Percentiles rank a stretch among this genome's conserved stretches.
These are phyloP conservation scores for Alcedo quadribrachys DNA, from an alignment of 2,797 vertebrate genomes.

Conservation along the genomic window DNA sequence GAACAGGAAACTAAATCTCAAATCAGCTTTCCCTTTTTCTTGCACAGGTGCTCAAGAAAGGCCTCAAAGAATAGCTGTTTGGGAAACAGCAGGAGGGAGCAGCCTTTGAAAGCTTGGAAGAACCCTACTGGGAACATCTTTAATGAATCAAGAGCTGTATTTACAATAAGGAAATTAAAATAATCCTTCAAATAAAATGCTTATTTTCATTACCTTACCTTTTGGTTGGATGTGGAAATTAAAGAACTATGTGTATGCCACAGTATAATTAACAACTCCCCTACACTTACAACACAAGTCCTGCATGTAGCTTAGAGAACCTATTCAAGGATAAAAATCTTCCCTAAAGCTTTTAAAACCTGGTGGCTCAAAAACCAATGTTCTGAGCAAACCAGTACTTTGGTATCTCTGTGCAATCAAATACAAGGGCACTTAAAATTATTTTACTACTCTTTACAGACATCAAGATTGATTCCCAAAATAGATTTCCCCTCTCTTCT, in stretches of 20 bases:
- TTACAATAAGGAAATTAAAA: constrained; percentile 16
- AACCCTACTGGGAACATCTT: neutral
- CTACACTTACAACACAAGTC: neutral
- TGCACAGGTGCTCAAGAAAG: constrained; percentile 1
- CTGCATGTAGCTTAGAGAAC: neutral
- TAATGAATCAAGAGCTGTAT: neutral
- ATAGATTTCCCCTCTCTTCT: neutral
- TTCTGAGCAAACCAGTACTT: constrained; percentile 10
- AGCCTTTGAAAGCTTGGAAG: constrained; percentile 17
- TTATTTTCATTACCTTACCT: neutral
- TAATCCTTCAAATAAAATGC: constrained; percentile 20
- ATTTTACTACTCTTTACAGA: constrained; percentile 1
- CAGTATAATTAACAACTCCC: neutral
- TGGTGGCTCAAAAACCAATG: neutral
- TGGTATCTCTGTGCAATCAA: neutral
- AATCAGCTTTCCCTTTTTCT: constrained; percentile 2
- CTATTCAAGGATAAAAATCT: neutral
- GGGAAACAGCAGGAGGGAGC: neutral
- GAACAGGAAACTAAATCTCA: constrained; percentile 9
- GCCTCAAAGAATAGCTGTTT: neutral
- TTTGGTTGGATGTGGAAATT: neutral
- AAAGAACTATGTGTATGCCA: neutral
- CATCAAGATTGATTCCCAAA: neutral
- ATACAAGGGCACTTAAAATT: neutral
- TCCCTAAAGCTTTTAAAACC: neutral